Percentiles rank a stretch among this genome's conserved stretches.
Conservation (phyloP, 2,113 vertebrate genomes). For the Pholis gunnellus region DNA sequence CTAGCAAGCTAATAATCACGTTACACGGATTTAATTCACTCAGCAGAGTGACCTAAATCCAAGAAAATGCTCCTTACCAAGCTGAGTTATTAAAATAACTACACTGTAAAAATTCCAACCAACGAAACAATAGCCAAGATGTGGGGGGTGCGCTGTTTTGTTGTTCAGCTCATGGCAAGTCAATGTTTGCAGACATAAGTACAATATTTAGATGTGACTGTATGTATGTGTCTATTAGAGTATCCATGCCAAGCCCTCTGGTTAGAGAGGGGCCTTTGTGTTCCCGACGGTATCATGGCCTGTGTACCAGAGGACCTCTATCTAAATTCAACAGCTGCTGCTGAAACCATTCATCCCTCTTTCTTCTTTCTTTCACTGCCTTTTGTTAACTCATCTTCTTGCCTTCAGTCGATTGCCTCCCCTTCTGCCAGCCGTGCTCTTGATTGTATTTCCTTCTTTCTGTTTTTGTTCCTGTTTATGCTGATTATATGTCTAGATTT, state of each 20-base stretch:
- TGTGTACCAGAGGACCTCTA: slow-evolving; percentile 23
- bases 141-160: background rate
- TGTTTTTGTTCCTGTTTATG: background rate
- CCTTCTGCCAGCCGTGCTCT: background rate
- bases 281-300: slow-evolving; percentile 16
- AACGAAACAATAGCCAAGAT: background rate
- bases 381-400: slow-evolving; percentile 19
- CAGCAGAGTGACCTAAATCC: background rate
- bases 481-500: slow-evolving; percentile 11
- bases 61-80: background rate
- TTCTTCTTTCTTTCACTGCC: background rate
- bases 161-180: background rate
- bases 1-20: background rate
- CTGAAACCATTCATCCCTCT: background rate
- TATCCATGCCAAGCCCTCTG: background rate
- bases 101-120: background rate
- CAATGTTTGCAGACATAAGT: background rate
- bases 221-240: background rate
- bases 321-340: slow-evolving; percentile 53
- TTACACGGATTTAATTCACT: background rate
- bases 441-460: background rate
- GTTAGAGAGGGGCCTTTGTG: slow-evolving; percentile 1
- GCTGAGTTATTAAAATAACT: background rate
- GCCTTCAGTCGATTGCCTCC: background rate
- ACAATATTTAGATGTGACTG: background rate